Percentiles rank a stretch among this genome's conserved stretches.
Evolutionary conservation across 2,113 vertebrate genomes (phyloP).

Genomic region (Boulengeromyrus knoepffleri): DNA sequence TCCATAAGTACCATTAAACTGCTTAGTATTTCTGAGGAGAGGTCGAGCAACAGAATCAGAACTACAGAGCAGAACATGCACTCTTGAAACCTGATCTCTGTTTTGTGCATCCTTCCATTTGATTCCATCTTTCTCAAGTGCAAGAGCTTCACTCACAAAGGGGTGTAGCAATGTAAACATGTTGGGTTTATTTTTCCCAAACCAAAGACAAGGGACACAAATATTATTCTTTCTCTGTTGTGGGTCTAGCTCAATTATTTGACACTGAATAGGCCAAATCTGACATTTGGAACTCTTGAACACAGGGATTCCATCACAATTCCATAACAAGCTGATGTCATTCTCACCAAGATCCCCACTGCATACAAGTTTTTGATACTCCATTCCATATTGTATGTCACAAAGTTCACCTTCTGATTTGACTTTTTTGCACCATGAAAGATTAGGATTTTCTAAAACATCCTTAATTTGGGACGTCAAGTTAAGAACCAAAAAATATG

Average conservation of each 20-base stretch:
- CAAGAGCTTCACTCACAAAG: conserved; percentile 16
- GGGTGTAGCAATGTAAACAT: conserved; percentile 23
- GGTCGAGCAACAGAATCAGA: conserved; percentile 31
- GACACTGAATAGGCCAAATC: conserved; percentile 24
- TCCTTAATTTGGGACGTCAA: conserved; percentile 24
- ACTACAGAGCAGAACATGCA: conserved; percentile 26
- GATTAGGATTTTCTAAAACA: conserved; percentile 21
- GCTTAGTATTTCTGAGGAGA: conserved; percentile 23
- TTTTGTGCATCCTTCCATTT: conserved; percentile 9
- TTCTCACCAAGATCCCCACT: conserved; percentile 11
- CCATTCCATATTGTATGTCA: conserved; percentile 19
- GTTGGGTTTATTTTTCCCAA: conserved; percentile 28
- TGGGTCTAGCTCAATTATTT: conserved; percentile 22
- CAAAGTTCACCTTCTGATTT: neutral
- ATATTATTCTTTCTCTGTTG: conserved; percentile 17
- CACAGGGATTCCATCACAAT: conserved; percentile 25
- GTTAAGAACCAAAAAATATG: conserved; percentile 18
- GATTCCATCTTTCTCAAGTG: conserved; percentile 19
- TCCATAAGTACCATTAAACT: conserved; percentile 23
- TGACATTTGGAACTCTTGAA: conserved; percentile 28
- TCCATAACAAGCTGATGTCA: conserved; percentile 27
- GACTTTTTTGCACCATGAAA: neutral
- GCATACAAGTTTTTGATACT: conserved; percentile 14
- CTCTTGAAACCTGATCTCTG: conserved; percentile 17
- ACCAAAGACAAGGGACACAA: conserved; percentile 23